Base-by-base conservation (phyloP, 2,888 invertebrate genomes). In the Philereme transversata region DNA sequence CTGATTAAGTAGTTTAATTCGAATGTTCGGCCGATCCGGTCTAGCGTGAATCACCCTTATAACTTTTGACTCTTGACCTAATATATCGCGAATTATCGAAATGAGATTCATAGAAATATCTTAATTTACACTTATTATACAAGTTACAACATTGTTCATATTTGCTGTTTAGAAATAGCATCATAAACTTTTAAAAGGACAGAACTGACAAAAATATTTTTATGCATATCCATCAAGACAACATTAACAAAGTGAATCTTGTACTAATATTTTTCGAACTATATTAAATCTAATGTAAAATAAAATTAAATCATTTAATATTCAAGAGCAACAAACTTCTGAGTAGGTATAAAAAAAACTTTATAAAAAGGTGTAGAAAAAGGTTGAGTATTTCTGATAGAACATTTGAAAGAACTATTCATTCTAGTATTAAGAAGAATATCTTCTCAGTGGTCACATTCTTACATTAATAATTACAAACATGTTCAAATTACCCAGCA, bases 41-140 rank as follows among this genome's bases (percentile, higher is more conserved):
- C 36, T 48, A 52, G 59, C 34, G 47, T 52, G 6, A 36, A 47
- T 47, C 50, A 51, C n/a, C 52, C 49, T 53, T n/a, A n/a, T n/a
- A 22, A 22, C 22, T 22, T 22, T 22, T 22, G 22, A 22, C 22
- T 22, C 53, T 56, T 51, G 6, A 4, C 46, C 11, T 40, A 47
- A 62, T 43, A 58, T 4, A n/a, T 40, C 51, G 47, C 51, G 48
- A 62, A 62, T 45, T 49, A 68, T 52, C 57, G 58, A 57, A 63
- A 62, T 70, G 67, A 70, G 70, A 70, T 70, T 70, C 70, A 60
- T 50, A 48, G 35, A 60, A 67, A 60, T 60, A 51, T 51, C 48
- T 40, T 51, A 48, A 51, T 34, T 51, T 7, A 55, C 5, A 36
- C 4, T 50, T 62, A 62, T 45, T 45, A 41, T 46, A 52, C 40